A percentile compares a stretch with the other conserved stretches of the same genome.
Conservation (phyloP, 2,888 invertebrate species). For the Drosophila merina region DNA sequence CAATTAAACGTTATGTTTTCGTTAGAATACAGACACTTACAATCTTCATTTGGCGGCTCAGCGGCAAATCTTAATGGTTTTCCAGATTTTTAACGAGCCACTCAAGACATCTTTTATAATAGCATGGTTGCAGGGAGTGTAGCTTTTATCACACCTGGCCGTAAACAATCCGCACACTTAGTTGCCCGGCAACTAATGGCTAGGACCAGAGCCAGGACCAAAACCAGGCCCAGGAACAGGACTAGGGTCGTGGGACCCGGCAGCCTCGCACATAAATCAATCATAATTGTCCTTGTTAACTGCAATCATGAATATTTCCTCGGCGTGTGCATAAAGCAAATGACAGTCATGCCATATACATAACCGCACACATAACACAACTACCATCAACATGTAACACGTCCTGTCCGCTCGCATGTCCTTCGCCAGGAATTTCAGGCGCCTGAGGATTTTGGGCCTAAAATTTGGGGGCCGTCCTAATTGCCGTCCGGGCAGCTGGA, state of each 20-base stretch:
- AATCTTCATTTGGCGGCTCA: slow-evolving; percentile 48
- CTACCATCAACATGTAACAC: not conserved
- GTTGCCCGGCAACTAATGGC: slow-evolving; percentile 59
- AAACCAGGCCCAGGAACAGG: not conserved
- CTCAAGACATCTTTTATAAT: slow-evolving; percentile 46
- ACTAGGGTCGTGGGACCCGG: slow-evolving; percentile 22
- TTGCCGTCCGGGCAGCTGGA: slow-evolving; percentile 51
- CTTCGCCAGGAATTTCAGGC: slow-evolving; percentile 28
- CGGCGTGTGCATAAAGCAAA: slow-evolving; percentile 74
- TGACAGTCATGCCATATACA: slow-evolving; percentile 71
- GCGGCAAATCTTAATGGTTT: slow-evolving; percentile 24
- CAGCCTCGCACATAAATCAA: slow-evolving; percentile 70
- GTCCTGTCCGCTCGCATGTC: slow-evolving; percentile 7
- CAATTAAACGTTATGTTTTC: slow-evolving; percentile 72
- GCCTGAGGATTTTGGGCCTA: slow-evolving; percentile 21
- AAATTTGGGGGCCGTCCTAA: slow-evolving; percentile 56
- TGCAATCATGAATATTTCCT: slow-evolving; percentile 78
- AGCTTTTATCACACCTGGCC: slow-evolving; percentile 41
- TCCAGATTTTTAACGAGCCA: slow-evolving; percentile 64
- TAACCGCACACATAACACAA: slow-evolving; percentile 28
- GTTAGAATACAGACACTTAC: slow-evolving; percentile 44
- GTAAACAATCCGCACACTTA: slow-evolving; percentile 32
- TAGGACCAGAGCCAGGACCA: not conserved
- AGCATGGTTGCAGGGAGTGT: slow-evolving; percentile 8
- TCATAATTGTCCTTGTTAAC: slow-evolving; percentile 80